Conservation (phyloP, 2,888 invertebrate species). For the Caenorhabditis sulstoni region DNA sequence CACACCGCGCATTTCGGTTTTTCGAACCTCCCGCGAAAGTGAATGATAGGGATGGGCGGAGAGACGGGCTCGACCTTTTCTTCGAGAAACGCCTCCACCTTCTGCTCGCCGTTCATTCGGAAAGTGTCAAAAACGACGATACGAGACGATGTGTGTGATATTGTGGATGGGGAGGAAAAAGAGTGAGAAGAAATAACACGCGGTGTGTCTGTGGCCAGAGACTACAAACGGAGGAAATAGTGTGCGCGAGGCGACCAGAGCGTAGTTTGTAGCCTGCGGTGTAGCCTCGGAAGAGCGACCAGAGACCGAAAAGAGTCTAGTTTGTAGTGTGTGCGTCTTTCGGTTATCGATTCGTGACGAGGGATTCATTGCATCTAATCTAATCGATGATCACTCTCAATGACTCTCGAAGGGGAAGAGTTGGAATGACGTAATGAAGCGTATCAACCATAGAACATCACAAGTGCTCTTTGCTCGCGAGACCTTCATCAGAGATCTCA, state of each 20-base stretch:
- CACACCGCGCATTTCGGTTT: constrained; percentile 52
- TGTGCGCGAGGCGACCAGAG: constrained; percentile 32
- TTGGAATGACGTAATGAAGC: no score
- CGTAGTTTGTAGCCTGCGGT: constrained; percentile 45
- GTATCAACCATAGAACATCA: neutral
- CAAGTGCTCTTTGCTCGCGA: neutral
- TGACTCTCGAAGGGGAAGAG: no score
- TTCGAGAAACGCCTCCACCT: constrained; percentile 5
- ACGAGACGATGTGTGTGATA: neutral
- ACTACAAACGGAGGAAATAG: constrained; percentile 46
- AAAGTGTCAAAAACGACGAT: neutral
- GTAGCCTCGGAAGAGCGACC: constrained; percentile 18
- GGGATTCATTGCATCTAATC: neutral
- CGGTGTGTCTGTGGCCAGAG: neutral
- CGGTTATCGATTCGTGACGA: constrained; percentile 16
- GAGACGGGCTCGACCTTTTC: neutral
- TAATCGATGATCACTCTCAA: no score
- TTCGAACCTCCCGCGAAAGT: constrained; percentile 14
- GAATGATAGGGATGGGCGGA: neutral
- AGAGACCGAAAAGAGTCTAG: constrained; percentile 1
- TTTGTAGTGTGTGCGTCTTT: constrained; percentile 49
- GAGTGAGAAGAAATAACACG: neutral
- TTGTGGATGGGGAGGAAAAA: neutral
- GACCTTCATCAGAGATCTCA: neutral
- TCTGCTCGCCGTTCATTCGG: neutral